Evolutionary conservation across 2,113 vertebrate species (phyloP).

Genomic region (Charina bottae): DNA sequence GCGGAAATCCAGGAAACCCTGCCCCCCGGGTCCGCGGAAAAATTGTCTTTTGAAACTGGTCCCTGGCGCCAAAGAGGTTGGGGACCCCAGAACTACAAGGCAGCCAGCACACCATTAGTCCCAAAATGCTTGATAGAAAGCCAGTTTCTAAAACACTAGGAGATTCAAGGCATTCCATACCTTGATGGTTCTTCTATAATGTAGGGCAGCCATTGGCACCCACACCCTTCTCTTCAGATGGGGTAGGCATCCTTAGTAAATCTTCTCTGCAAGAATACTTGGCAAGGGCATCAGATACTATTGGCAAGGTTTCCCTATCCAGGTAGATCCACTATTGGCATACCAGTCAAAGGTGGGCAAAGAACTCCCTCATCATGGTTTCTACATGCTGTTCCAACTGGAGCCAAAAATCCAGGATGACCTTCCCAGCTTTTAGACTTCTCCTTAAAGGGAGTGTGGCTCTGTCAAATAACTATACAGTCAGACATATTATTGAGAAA

Average conservation of each 20-base stretch:
- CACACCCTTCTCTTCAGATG: background rate
- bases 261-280: background rate
- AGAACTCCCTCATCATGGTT: background rate
- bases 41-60: no score
- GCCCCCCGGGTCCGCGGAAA: no score
- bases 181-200: background rate
- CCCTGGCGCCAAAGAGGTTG: no score
- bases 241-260: background rate
- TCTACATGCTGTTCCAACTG: background rate
- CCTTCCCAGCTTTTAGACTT: background rate
- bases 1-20: no score
- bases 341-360: background rate
- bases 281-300: background rate
- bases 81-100: no score
- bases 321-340: background rate
- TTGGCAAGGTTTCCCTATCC: background rate
- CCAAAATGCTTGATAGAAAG: background rate
- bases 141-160: background rate
- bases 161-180: background rate
- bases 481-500: background rate
- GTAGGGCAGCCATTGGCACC: background rate
- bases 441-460: no score
- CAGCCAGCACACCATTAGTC: background rate
- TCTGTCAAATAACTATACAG: background rate
- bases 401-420: background rate